Conservation (phyloP, 1,140 invertebrate genomes). For the Probaryconus sp. region DNA sequence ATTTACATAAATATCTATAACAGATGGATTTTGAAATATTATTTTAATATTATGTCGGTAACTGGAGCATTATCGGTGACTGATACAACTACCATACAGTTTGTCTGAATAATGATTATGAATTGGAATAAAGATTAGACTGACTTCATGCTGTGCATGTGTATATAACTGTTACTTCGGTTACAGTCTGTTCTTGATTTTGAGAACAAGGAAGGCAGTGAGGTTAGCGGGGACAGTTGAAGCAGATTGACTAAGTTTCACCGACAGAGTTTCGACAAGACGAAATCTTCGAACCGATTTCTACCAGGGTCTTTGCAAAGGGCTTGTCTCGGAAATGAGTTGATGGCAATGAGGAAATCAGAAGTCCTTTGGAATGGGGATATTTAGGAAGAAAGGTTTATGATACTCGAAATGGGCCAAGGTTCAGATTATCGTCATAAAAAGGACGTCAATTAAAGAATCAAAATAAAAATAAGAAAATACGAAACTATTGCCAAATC, state of each 20-base stretch:
- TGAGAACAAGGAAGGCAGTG: slow-evolving; percentile 64
- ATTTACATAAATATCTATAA: too few relatives aligned
- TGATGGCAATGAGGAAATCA: slow-evolving; percentile 59
- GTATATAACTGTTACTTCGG: slow-evolving; percentile 60
- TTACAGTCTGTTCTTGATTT: slow-evolving; percentile 67
- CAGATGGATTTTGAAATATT: too few relatives aligned
- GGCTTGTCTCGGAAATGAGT: slow-evolving; percentile 59
- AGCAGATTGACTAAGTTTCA: slow-evolving; percentile 75
- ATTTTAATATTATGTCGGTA: too few relatives aligned
- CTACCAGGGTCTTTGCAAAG: slow-evolving; percentile 60
- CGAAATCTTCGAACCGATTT: slow-evolving; percentile 71
- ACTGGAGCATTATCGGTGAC: too few relatives aligned
- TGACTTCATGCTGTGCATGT: not conserved
- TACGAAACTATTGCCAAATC: too few relatives aligned
- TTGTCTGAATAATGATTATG: too few relatives aligned
- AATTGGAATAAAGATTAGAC: too few relatives aligned
- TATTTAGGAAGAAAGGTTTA: slow-evolving; percentile 20
- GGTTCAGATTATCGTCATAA: too few relatives aligned
- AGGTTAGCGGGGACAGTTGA: slow-evolving; percentile 64
- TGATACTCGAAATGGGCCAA: too few relatives aligned
- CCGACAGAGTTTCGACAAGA: slow-evolving; percentile 69
- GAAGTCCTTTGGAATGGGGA: slow-evolving; percentile 40
- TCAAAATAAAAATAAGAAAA: too few relatives aligned
- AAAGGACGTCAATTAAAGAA: not conserved
- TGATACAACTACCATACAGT: too few relatives aligned